These are phyloP conservation scores for Eudyptes chrysolophus DNA, from an alignment of 2,113 vertebrate species.

Conservation along the genomic window DNA sequence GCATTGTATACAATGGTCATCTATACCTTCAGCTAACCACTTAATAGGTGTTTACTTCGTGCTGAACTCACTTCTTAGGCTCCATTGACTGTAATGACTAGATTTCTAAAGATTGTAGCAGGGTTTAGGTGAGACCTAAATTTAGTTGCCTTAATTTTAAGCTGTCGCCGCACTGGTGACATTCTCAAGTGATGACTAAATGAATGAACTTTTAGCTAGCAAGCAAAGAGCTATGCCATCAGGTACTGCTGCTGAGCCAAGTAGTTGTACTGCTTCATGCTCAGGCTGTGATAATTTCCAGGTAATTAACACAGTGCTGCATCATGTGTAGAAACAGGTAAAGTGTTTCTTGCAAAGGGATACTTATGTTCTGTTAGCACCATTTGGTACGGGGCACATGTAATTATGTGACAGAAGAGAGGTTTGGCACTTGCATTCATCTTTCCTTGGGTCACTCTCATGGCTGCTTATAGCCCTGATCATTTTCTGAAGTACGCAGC, in stretches of 20 bases:
- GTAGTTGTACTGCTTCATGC: neutral
- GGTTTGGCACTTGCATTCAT: neutral
- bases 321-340: neutral
- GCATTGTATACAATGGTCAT: accelerated
- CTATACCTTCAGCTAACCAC: neutral
- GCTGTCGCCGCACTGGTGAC: neutral
- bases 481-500: neutral
- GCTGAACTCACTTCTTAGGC: neutral
- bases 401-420: neutral
- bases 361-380: neutral
- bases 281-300: neutral
- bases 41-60: neutral
- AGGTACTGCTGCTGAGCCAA: neutral
- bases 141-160: neutral
- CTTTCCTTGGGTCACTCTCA: neutral
- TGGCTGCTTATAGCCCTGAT: neutral
- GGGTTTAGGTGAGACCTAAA: neutral
- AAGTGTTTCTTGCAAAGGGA: neutral
- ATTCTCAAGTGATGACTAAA: neutral
- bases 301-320: neutral
- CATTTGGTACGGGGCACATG: neutral
- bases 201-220: neutral
- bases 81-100: neutral
- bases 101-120: neutral
- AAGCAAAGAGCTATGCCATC: neutral